Base-by-base conservation (phyloP, 1,140 invertebrate species). In the Drosophila tani region DNA sequence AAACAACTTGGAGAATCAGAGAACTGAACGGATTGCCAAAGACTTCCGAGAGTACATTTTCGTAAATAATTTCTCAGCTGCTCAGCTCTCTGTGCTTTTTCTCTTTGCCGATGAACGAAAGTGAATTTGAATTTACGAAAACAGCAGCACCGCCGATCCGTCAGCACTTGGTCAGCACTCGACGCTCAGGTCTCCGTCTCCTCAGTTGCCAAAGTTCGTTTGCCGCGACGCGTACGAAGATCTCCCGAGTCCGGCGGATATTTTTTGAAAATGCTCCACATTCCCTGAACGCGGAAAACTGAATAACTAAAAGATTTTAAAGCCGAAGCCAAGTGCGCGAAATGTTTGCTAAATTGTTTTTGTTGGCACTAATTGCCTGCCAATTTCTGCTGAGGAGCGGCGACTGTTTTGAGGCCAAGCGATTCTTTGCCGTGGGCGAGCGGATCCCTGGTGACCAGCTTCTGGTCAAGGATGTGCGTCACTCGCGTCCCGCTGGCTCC, bases 401-500 rank as follows among this genome's bases (percentile, higher is more conserved):
- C 14, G 64, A 43, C 9, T 46, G 62, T 35, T 70, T 67, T 38
- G 47, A 75, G 51, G 70, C 68, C 12, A 79, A 73, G 51, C 64
- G 75, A 1, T 68, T 62, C 14, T 91, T 82, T 35, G 84, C 82
- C 19, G 83, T 83, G 14, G 91, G 91, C 4, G 9, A 59, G 2
- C 78, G 91, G 21, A 58, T 81, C 3, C 21, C 51, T 1, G 82
- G 82, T 0, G 91, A 92, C 78, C 75, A 86, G 41, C 65, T 92
- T 56, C 56, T 92, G 47, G 43, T 92, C 14, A 91, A 90, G 81
- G 91, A 92, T 79, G 65, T 86, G 45, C 77, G 62, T 9, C 74
- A 82, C 50, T 79, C 87, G 11, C 84, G 82, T 59, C 79, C 77
- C 3, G 76, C 68, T 27, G 46, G 63, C 8, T 38, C 32, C 21